Conservation (phyloP, 2,797 vertebrate genomes). For the Euphonia xanthogaster region DNA sequence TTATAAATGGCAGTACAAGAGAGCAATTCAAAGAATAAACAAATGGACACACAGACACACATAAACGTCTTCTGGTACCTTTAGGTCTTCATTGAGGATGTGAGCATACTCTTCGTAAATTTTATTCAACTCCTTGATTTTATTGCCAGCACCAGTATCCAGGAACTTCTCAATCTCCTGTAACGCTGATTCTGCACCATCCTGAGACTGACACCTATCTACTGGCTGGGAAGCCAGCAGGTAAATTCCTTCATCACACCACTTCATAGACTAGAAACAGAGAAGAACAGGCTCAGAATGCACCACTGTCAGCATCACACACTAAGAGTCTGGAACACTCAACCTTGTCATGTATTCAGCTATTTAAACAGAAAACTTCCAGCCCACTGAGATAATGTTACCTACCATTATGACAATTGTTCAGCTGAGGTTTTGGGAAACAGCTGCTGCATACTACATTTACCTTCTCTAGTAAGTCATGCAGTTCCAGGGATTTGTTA, state of each 20-base stretch:
- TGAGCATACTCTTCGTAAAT: constrained; percentile 85
- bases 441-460: background rate
- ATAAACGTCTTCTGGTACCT: constrained; percentile 73
- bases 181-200: constrained; percentile 93
- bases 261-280: constrained; percentile 84
- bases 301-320: background rate
- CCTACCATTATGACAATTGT: background rate
- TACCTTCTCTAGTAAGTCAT: constrained; percentile 87
- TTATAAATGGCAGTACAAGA: background rate
- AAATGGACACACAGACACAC: background rate
- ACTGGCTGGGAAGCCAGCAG: constrained; percentile 94
- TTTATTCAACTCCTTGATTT: constrained; percentile 81
- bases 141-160: constrained; percentile 82
- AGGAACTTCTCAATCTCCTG: constrained; percentile 93
- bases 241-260: constrained; percentile 96
- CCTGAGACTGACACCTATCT: constrained; percentile 97
- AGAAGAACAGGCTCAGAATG: background rate
- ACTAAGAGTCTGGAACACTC: background rate
- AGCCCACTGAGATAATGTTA: background rate
- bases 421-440: background rate
- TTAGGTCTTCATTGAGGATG: constrained; percentile 88
- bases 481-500: constrained; percentile 88
- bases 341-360: background rate
- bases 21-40: background rate
- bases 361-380: background rate